These are phyloP conservation scores for Ephestia elutella DNA, from an alignment of 1,140 invertebrate genomes.

Conservation along the genomic window DNA sequence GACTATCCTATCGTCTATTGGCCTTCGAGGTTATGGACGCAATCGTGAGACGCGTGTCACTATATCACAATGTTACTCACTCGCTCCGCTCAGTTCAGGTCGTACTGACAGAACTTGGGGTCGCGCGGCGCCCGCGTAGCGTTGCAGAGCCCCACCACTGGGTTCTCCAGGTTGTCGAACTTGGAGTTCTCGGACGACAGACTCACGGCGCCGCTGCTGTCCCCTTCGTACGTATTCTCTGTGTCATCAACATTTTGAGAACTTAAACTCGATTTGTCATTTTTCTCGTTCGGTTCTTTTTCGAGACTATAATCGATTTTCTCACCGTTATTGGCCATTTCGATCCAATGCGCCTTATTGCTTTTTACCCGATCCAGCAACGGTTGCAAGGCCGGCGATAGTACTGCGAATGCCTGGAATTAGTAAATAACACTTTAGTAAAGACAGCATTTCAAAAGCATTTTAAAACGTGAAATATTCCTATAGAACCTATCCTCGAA, in stretches of 20 bases:
- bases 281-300: conserved; percentile 38
- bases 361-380: conserved; percentile 88
- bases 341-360: conserved; percentile 89
- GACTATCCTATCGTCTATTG: conserved; percentile 34
- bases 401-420: conserved; percentile 85
- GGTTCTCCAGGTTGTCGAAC: conserved; percentile 65
- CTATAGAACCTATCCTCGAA: too few species aligned
- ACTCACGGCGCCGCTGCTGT: conserved; percentile 62
- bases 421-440: background rate
- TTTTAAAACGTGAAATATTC: too few species aligned
- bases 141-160: conserved; percentile 57
- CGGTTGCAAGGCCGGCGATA: conserved; percentile 85
- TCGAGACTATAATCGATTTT: conserved; percentile 52
- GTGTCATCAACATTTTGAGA: conserved; percentile 60
- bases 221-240: conserved; percentile 57
- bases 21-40: conserved; percentile 33
- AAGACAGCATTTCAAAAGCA: too few species aligned
- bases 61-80: conserved; percentile 16
- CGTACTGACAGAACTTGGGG: conserved; percentile 56
- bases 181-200: conserved; percentile 65
- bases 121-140: conserved; percentile 47
- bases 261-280: conserved; percentile 58
- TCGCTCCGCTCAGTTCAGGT: conserved; percentile 45
- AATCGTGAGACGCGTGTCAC: conserved; percentile 16
- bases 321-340: conserved; percentile 77